Evolutionary conservation across 2,888 invertebrate genomes (phyloP).

Genomic region (Drosophila histrio): DNA sequence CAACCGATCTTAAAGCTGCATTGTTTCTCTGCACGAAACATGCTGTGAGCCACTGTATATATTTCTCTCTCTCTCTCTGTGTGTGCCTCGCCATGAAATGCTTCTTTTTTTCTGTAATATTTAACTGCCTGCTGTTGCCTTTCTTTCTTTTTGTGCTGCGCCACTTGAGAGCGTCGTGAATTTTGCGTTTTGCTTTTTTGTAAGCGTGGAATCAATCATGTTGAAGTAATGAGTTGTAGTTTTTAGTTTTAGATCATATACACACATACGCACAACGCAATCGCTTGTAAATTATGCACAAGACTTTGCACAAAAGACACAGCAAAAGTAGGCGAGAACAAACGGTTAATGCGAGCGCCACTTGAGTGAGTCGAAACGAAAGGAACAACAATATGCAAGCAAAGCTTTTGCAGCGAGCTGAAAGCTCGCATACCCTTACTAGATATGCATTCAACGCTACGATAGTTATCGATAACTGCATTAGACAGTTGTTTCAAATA

Average conservation of each 20-base stretch:
- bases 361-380: slow-evolving; percentile 36
- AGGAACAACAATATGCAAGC: not conserved
- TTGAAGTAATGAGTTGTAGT: slow-evolving; percentile 71
- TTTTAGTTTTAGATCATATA: slow-evolving; percentile 36
- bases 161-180: slow-evolving; percentile 36
- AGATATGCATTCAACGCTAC: not conserved
- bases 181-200: slow-evolving; percentile 43
- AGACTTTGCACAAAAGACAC: slow-evolving; percentile 20
- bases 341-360: slow-evolving; percentile 27
- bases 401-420: not conserved
- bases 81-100: slow-evolving; percentile 29
- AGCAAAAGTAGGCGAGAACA: not conserved
- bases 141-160: slow-evolving; percentile 37
- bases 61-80: slow-evolving; percentile 2
- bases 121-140: slow-evolving; percentile 9
- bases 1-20: too few relatives aligned
- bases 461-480: not conserved
- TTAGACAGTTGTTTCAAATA: not conserved
- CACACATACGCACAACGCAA: slow-evolving; percentile 10
- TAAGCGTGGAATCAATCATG: slow-evolving; percentile 55
- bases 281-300: slow-evolving; percentile 24
- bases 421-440: slow-evolving; percentile 1
- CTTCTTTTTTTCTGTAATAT: not conserved
- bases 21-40: too few relatives aligned
- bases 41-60: not conserved